A percentile compares a stretch with the other conserved stretches of the same genome.
These are phyloP conservation scores for Spatulosminthurus flaviceps DNA, from an alignment of 2,888 invertebrate genomes.

Conservation along the genomic window DNA sequence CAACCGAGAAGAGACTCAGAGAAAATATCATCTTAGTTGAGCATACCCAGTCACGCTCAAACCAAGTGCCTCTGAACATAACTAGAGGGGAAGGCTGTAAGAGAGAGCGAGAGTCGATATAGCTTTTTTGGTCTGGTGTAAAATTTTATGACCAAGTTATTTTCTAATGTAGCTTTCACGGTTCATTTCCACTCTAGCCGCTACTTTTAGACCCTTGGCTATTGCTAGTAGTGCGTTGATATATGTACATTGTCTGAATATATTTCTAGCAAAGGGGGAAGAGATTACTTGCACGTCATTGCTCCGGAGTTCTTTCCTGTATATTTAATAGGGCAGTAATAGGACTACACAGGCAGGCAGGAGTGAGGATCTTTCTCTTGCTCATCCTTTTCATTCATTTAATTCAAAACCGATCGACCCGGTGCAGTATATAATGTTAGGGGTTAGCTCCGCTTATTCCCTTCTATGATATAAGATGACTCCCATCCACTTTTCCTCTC, in stretches of 20 bases:
- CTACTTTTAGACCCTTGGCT: background rate
- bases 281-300: background rate
- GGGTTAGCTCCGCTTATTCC: background rate
- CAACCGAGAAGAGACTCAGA: background rate
- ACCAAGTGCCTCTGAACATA: too few species aligned
- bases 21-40: background rate
- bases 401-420: slow-evolving; percentile 34
- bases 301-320: background rate
- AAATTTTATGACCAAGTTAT: slow-evolving; percentile 43
- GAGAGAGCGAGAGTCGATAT: background rate
- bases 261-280: background rate
- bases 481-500: background rate
- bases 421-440: background rate
- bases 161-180: slow-evolving; percentile 40
- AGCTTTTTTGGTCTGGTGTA: background rate
- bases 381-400: slow-evolving; percentile 32
- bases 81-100: too few species aligned
- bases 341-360: too few species aligned
- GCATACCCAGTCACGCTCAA: too few species aligned
- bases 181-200: slow-evolving; percentile 18
- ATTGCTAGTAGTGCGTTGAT: background rate
- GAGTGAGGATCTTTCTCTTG: too few species aligned
- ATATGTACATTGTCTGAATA: background rate
- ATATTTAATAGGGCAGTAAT: too few species aligned
- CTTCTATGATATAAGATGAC: background rate